Conservation (phyloP, 1,140 invertebrate species). For the Pararge aegeria region DNA sequence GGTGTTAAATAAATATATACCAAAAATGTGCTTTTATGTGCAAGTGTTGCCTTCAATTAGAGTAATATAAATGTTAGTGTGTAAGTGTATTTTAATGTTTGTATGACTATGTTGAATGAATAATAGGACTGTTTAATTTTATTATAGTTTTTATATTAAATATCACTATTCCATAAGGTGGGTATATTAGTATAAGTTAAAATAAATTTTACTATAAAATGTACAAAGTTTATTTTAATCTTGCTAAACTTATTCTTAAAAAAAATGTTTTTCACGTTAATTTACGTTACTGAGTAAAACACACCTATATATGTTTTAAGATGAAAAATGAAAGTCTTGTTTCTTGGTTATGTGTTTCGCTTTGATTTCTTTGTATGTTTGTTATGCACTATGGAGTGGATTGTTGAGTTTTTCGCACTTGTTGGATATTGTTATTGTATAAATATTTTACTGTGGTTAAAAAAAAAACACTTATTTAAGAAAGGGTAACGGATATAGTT, state of each 20-base stretch:
- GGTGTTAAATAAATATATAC: slow-evolving; percentile 70
- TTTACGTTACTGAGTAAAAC: slow-evolving; percentile 1
- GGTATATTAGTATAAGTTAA: slow-evolving; percentile 36
- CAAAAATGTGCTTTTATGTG: slow-evolving; percentile 75
- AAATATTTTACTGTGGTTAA: slow-evolving; percentile 59
- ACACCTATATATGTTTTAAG: neutral
- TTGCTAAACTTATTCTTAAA: neutral
- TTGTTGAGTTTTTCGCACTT: slow-evolving; percentile 68
- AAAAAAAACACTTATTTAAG: slow-evolving; percentile 42
- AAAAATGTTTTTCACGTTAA: neutral
- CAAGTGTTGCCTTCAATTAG: slow-evolving; percentile 67
- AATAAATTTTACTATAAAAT: slow-evolving; percentile 27
- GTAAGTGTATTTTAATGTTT: slow-evolving; percentile 25
- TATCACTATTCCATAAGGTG: slow-evolving; percentile 38
- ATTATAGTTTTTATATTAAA: slow-evolving; percentile 38
- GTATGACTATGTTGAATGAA: slow-evolving; percentile 35
- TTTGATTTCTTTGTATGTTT: slow-evolving; percentile 51
- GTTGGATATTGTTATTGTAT: slow-evolving; percentile 61
- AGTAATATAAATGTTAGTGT: slow-evolving; percentile 33
- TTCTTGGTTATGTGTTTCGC: slow-evolving; percentile 7
- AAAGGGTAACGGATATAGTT: slow-evolving; percentile 70
- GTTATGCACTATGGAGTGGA: slow-evolving; percentile 65
- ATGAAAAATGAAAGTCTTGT: neutral
- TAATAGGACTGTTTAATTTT: slow-evolving; percentile 58
- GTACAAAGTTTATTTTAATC: slow-evolving; percentile 31